Base-by-base conservation (phyloP, 2,888 invertebrate species). In the Thymelicus lineola region DNA sequence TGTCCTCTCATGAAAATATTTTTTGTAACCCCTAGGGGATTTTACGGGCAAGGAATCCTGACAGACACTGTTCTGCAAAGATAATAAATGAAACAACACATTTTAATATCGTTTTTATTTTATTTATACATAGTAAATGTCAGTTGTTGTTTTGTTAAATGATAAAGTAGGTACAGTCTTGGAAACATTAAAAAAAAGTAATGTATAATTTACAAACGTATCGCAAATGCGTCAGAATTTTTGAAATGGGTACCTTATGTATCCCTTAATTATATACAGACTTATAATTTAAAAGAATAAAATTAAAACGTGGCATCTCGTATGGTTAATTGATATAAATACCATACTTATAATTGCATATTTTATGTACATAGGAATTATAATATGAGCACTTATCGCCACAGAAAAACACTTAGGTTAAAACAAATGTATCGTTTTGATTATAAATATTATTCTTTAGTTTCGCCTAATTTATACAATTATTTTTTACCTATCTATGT, bases 121-220 rank as follows among this genome's bases (percentile, higher is more conserved):
- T 89, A 88, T 90, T 84, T 87, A 90, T 93, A 91, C 91, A 92
- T 91, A 91, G 86, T 91, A 90, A 90, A 89, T 89, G 90, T 89
- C 88, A 89, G 84, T 87, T 88, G 85, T 83, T 79, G 81, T 83
- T 86, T 86, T 84, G 87, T 89, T 86, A 88, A 90, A 89, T 85
- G 86, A 89, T 87, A 87, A 86, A 74, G 80, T 86, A 84, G 88
- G 87, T 92, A 93, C 93, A 93, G 93, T 93, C 92, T 93, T 92
- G 90, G 85, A 85, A 89, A 89, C 87, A 89, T 90, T 86, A 87
- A 90, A 90, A 83, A 85, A 89, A 89, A 86, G 78, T 80, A 78
- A 81, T 88, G 86, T 87, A 86, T 87, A 89, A 89, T 89, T 86
- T 90, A 90, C 90, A 84, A 86, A 86, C 80, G 73, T 80, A 80